These are phyloP conservation scores for Girardinichthys multiradiatus DNA, from an alignment of 2,113 vertebrate genomes.

Conservation along the genomic window DNA sequence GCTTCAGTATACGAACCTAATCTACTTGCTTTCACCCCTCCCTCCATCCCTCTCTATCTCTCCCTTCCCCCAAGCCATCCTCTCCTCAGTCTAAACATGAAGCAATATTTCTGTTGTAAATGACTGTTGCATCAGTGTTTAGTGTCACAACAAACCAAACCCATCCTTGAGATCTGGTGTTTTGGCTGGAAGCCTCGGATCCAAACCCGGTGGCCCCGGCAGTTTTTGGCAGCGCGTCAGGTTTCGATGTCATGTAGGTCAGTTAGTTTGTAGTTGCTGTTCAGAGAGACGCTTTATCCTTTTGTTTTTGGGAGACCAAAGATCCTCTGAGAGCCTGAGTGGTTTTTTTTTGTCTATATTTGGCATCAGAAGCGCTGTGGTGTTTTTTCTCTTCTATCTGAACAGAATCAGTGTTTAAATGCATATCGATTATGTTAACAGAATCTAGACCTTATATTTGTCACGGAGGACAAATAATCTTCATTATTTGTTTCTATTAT, in stretches of 20 bases:
- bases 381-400: background rate
- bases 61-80: background rate
- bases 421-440: too few relatives aligned
- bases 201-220: constrained; percentile 8
- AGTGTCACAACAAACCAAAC: constrained; percentile 39
- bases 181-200: constrained; percentile 46
- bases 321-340: constrained; percentile 4
- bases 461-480: background rate
- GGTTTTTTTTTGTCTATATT: constrained; percentile 32
- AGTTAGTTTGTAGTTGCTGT: constrained; percentile 33
- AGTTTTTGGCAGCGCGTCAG: constrained; percentile 27
- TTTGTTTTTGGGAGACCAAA: constrained; percentile 23
- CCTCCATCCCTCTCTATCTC: background rate
- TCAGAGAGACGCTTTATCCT: constrained; percentile 29
- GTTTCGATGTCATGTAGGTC: constrained; percentile 53
- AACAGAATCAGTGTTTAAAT: constrained; percentile 12
- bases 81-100: constrained; percentile 24
- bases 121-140: constrained; percentile 19
- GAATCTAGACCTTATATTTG: too few relatives aligned
- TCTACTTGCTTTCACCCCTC: constrained; percentile 57
- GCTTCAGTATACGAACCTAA: constrained; percentile 64
- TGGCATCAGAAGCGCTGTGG: constrained; percentile 18
- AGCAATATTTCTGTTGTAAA: constrained; percentile 24
- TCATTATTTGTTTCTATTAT: constrained; percentile 28
- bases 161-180: constrained; percentile 38